Evolutionary conservation across 2,797 vertebrate genomes (phyloP).

Genomic region (Allobates femoralis): DNA sequence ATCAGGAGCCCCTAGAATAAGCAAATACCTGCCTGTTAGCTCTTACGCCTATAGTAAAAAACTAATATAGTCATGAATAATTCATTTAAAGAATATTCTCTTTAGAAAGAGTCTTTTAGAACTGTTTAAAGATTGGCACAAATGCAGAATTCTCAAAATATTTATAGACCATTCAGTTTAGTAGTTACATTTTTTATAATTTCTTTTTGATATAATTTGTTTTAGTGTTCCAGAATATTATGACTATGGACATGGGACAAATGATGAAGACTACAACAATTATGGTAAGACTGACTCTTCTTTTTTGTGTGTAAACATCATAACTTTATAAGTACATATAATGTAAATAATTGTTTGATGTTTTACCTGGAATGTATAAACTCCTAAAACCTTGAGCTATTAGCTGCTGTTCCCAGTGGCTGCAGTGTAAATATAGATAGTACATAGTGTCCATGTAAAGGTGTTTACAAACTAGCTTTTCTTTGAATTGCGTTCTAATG

Average conservation of each 20-base stretch:
- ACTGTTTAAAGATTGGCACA: background rate
- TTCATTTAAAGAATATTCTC: too few relatives aligned
- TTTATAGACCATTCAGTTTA: background rate
- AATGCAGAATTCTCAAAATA: background rate
- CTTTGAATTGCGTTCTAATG: too few relatives aligned
- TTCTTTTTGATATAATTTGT: conserved; percentile 66
- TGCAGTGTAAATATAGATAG: too few relatives aligned
- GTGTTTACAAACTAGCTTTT: too few relatives aligned
- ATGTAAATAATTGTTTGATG: background rate
- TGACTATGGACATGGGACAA: conserved; percentile 90
- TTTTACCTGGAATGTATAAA: background rate
- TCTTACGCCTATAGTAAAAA: too few relatives aligned
- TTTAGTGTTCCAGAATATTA: conserved; percentile 93
- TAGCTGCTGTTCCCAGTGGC: background rate
- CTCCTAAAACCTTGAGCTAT: background rate
- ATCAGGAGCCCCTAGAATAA: too few relatives aligned
- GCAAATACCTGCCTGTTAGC: too few relatives aligned
- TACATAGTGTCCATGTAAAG: background rate
- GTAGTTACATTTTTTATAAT: background rate
- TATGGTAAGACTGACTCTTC: conserved; percentile 84
- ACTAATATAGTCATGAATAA: too few relatives aligned
- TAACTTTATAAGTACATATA: background rate
- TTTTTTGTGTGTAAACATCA: background rate
- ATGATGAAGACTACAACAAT: conserved; percentile 91
- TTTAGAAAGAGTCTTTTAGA: background rate